Conservation (phyloP, 2,888 invertebrate genomes). For the Molorchus minor region DNA sequence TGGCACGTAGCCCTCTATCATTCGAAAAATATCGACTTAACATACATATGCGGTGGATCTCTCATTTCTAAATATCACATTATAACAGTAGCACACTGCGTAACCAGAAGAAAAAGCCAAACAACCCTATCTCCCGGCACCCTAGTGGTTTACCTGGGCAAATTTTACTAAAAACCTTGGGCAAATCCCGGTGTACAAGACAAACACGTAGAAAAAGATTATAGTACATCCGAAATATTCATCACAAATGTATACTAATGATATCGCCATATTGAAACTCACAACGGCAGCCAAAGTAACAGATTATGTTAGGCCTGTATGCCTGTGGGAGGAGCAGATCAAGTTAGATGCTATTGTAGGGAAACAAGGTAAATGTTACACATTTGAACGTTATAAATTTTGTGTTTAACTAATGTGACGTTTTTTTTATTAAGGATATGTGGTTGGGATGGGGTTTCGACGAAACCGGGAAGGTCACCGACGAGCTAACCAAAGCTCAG, state of each 20-base stretch:
- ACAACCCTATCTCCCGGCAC: constrained; percentile 47
- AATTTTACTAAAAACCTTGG: constrained; percentile 58
- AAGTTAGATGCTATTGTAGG: constrained; percentile 46
- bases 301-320: constrained; percentile 58
- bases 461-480: constrained; percentile 67
- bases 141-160: constrained; percentile 56
- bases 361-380: constrained; percentile 44
- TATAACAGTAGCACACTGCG: constrained; percentile 59
- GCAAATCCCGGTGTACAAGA: constrained; percentile 58
- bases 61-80: constrained; percentile 53
- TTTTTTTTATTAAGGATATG: constrained; percentile 50
- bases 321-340: constrained; percentile 54
- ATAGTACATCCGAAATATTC: constrained; percentile 56
- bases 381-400: neutral
- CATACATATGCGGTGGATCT: constrained; percentile 58
- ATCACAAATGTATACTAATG: constrained; percentile 52
- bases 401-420: neutral
- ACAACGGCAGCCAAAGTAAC: constrained; percentile 50
- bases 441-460: constrained; percentile 67
- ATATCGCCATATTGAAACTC: constrained; percentile 57
- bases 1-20: constrained; percentile 75
- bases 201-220: constrained; percentile 53
- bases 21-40: constrained; percentile 58
- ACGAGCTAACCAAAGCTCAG: constrained; percentile 67
- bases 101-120: constrained; percentile 51